A percentile compares a stretch with the other conserved stretches of the same genome.
These are phyloP conservation scores for Agraylea sexmaculata DNA, from an alignment of 1,140 invertebrate species.

Conservation along the genomic window DNA sequence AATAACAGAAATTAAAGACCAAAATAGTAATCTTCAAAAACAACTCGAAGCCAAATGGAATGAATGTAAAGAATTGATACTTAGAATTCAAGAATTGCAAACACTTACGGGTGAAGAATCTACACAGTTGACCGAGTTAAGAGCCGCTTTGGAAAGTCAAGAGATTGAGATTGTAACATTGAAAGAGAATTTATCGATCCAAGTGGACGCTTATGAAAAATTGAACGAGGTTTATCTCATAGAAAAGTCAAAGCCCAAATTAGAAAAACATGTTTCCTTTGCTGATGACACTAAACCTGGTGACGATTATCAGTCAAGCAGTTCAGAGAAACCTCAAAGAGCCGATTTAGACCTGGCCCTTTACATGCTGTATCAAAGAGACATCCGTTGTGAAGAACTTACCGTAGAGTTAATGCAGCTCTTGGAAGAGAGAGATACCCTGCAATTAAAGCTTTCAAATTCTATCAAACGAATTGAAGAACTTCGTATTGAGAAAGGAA, in stretches of 20 bases:
- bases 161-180: constrained; percentile 55
- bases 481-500: constrained; percentile 29
- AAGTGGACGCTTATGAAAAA: constrained; percentile 43
- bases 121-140: constrained; percentile 35
- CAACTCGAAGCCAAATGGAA: constrained; percentile 34
- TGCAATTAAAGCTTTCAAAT: constrained; percentile 70
- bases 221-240: constrained; percentile 25
- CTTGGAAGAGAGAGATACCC: constrained; percentile 70
- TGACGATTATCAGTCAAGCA: constrained; percentile 13
- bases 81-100: constrained; percentile 41
- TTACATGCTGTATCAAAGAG: constrained; percentile 76
- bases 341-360: constrained; percentile 70
- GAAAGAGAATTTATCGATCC: constrained; percentile 49
- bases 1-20: constrained; percentile 25
- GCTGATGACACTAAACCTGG: constrained; percentile 27
- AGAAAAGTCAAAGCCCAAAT: constrained; percentile 15
- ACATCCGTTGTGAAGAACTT: constrained; percentile 79
- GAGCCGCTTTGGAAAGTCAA: constrained; percentile 47
- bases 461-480: constrained; percentile 61
- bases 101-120: constrained; percentile 42
- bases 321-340: constrained; percentile 27
- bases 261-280: constrained; percentile 29
- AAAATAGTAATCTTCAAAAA: constrained; percentile 28
- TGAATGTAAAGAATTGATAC: constrained; percentile 37
- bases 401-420: constrained; percentile 73